phyloP scores from a whole-genome alignment of 2,888 invertebrate genomes.

The Epistrophella euchroma region DNA sequence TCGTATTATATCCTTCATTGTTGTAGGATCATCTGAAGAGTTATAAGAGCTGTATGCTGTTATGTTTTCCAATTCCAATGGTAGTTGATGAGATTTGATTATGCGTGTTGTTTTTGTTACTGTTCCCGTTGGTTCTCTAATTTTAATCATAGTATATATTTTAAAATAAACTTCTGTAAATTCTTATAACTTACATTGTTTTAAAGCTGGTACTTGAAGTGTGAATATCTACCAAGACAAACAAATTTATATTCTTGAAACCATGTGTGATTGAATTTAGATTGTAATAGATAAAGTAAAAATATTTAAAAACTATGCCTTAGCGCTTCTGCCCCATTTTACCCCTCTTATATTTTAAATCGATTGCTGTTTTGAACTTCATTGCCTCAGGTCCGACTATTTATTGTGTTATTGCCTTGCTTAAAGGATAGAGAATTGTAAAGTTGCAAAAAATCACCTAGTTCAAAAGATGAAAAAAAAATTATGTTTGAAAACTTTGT shows the following conservation, averaged over 20 bases:
- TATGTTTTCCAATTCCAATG: conserved; percentile 66
- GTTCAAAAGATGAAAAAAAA: too few relatives aligned
- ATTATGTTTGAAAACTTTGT: too few relatives aligned
- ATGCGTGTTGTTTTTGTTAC: conserved; percentile 81
- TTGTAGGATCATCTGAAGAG: conserved; percentile 14
- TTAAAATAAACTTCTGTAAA: background rate
- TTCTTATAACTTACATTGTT: conserved; percentile 79
- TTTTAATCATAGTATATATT: background rate
- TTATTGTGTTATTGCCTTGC: too few relatives aligned
- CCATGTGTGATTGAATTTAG: background rate
- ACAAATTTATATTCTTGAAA: background rate
- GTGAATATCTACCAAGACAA: conserved; percentile 63
- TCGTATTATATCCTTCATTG: conserved; percentile 39
- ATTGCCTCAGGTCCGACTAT: too few relatives aligned
- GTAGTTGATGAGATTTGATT: conserved; percentile 79
- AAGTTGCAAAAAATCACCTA: too few relatives aligned
- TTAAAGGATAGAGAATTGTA: too few relatives aligned
- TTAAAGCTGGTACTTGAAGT: conserved; percentile 78
- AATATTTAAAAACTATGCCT: too few relatives aligned
- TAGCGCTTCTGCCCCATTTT: too few relatives aligned
- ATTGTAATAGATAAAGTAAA: too few relatives aligned
- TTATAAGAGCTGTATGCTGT: conserved; percentile 63
- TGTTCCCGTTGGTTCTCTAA: conserved; percentile 79
- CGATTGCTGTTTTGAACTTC: too few relatives aligned
- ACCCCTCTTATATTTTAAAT: too few relatives aligned